Evolutionary conservation across 2,888 invertebrate species (phyloP), one percentile per base, ranked within the genome.

Genomic region (Piscicola geometra): DNA sequence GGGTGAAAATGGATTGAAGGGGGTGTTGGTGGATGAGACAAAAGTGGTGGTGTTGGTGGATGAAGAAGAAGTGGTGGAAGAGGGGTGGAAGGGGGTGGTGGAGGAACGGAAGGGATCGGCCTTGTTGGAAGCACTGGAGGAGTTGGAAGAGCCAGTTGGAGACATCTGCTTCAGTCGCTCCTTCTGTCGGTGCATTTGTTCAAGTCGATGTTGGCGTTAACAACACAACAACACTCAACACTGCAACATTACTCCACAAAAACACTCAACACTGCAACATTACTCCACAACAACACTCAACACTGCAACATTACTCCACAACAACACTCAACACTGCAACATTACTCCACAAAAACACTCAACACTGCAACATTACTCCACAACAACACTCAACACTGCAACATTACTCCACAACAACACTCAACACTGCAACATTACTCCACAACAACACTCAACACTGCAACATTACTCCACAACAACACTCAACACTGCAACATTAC

Each of bases 111-210:
- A 35, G 21, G 25, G 33, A 28, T 64, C 36, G 15, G 28, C 60
- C 25, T 47, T 76, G 71, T 25, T 36, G 32, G 77, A 71, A 25
- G 70, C 33, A 21, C 36, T 66, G 15, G 77, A 52, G 3, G 77
- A 35, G 41, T 75, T 56, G 25, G 76, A 76, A 21, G 60, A 33
- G 25, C 68, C 69, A 18, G 72, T 72, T 0, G 77, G 77, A 35
- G 77, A 73, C 75, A 77, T 75, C 67, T 77, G 77, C 67, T 77
- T 77, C 75, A 77, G 33, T 18, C 77, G 56, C 71, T 75, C 75
- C 70, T 77, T 75, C 77, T 77, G 50, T 36, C n/a, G 32, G 12
- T 12, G 35, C 25, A 35, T n/a, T 21, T 5, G 35, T 1, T 18
- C 1, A 33, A 35, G 15, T 1, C 9, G 64, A 21, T 35, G 35